Base-by-base conservation (phyloP, 2,888 invertebrate genomes). In the Seira ritae region DNA sequence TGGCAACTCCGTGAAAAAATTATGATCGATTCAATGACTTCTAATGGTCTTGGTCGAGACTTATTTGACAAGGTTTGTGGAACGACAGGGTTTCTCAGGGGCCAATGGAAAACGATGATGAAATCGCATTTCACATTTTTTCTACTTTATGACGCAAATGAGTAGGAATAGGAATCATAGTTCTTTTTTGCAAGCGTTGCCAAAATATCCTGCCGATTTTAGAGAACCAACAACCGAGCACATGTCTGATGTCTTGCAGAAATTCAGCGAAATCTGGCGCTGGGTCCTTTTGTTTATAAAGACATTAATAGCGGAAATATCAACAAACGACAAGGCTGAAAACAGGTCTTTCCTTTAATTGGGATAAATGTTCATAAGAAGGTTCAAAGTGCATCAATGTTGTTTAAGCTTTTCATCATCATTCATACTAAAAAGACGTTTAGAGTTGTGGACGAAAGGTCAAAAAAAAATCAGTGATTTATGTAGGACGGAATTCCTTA, bases 131-230 rank as follows among this genome's bases (percentile, higher is more conserved):
- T 31, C 8, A 31, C 31, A 50, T 50, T 50, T 50, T 50, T 50
- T 50, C 50, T 12, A 50, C 15, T 31, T 31, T 50, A 50, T 50
- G 50, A 50, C 50, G 50, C 50, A 50, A 50, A 50, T 50, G 50
- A 50, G n/a, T n/a, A 50, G 17, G 12, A 50, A 50, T 4, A 31
- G 8, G 3, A 2, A 31, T 31, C 31, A 50, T 50, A 50, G 50
- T 50, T n/a, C n/a, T n/a, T 50, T 50, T 50, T 50, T 50, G 50
- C 50, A 50, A 50, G 50, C 12, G 2, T 8, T 50, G 50, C 50
- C 50, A 50, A 50, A 50, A 50, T 3, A 50, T n/a, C 12, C n/a
- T n/a, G n/a, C n/a, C n/a, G n/a, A n/a, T n/a, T n/a, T n/a, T n/a
- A n/a, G n/a, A n/a, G n/a, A n/a, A n/a, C n/a, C n/a, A n/a, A n/a